These are phyloP conservation scores for Ochropacha duplaris DNA, from an alignment of 2,888 invertebrate species.

Conservation along the genomic window DNA sequence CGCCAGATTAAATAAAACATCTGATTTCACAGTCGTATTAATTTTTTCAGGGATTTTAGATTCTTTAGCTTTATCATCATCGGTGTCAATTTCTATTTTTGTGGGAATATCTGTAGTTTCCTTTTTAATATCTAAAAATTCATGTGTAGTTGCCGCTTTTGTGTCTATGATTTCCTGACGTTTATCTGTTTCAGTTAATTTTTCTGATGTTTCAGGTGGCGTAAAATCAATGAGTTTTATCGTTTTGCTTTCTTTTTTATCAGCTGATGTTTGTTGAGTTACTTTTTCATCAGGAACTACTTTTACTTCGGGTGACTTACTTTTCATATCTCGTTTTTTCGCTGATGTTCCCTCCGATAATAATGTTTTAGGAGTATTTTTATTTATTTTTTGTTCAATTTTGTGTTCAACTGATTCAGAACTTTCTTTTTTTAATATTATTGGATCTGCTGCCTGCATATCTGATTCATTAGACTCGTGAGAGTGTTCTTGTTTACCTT, in stretches of 20 bases:
- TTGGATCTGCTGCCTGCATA: not conserved
- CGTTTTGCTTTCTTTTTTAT: not conserved
- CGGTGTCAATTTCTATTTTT: not conserved
- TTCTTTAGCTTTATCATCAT: constrained; percentile 30
- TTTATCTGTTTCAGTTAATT: not conserved
- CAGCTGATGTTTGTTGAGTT: not conserved
- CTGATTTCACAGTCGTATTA: constrained; percentile 9
- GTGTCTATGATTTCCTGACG: not conserved
- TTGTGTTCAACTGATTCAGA: not conserved
- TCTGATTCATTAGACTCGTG: not conserved
- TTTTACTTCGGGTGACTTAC: not conserved
- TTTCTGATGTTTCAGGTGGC: not conserved
- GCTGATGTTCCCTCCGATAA: not conserved
- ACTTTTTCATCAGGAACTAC: not conserved
- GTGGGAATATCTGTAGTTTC: not conserved
- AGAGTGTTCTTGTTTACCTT: constrained; percentile 33
- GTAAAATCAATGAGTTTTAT: not conserved
- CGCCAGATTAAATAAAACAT: constrained; percentile 13
- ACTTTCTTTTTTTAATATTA: not conserved
- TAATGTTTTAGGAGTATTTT: constrained; percentile 8
- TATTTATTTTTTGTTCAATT: not conserved
- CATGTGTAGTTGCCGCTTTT: not conserved
- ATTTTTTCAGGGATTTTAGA: constrained; percentile 12
- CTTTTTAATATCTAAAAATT: not conserved
- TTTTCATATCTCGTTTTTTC: not conserved